A percentile compares a stretch with the other conserved stretches of the same genome.
These are phyloP conservation scores for Lordiphosa andalusiaca DNA, from an alignment of 2,888 invertebrate species.

Conservation along the genomic window DNA sequence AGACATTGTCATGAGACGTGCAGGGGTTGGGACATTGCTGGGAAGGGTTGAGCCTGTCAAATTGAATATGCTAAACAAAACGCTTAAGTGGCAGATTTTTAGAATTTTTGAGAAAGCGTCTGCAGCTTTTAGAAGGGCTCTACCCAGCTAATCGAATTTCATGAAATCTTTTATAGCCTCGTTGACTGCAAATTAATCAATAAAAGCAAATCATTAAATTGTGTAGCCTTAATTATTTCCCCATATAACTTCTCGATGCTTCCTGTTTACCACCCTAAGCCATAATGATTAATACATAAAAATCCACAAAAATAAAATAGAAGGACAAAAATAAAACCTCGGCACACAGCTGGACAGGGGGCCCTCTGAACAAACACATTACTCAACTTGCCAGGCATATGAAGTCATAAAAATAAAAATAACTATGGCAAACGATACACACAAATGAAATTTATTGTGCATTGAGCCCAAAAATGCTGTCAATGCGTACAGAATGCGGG, in stretches of 20 bases:
- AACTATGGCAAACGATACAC: conserved; percentile 21
- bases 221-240: too few species aligned
- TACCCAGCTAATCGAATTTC: too few species aligned
- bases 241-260: not conserved
- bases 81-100: too few species aligned
- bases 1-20: conserved; percentile 44
- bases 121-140: too few species aligned
- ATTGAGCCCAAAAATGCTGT: conserved; percentile 42
- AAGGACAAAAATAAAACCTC: conserved; percentile 10
- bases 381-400: conserved; percentile 38
- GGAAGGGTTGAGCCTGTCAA: too few species aligned
- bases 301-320: not conserved
- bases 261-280: not conserved
- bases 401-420: conserved; percentile 53
- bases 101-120: too few species aligned
- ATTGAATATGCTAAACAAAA: too few species aligned
- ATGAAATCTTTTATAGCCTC: too few species aligned
- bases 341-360: conserved; percentile 30
- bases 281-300: conserved; percentile 16
- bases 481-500: conserved; percentile 42
- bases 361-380: conserved; percentile 18
- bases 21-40: not conserved
- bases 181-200: too few species aligned
- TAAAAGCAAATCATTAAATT: too few species aligned
- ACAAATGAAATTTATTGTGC: conserved; percentile 36